Evolutionary conservation across 2,113 vertebrate genomes (phyloP).

Genomic region (Ctenodactylus gundi): DNA sequence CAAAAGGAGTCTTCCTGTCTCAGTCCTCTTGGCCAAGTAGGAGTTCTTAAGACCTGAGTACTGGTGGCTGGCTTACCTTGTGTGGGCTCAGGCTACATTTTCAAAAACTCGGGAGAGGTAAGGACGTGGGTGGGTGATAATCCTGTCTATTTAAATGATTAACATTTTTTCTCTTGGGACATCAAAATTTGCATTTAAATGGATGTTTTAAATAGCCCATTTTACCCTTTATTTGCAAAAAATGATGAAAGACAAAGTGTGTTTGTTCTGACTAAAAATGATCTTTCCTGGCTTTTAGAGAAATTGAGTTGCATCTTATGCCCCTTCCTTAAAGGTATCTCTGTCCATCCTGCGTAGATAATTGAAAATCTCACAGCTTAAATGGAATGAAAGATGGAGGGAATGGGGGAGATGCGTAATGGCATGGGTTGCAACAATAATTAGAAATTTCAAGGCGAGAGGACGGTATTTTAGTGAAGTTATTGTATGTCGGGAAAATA

Average conservation of each 20-base stretch:
- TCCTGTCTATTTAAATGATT: constrained; percentile 84
- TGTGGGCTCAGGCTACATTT: neutral
- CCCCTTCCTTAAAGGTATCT: constrained; percentile 87
- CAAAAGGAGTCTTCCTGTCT: neutral
- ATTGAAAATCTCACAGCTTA: constrained; percentile 87
- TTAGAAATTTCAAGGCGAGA: constrained; percentile 85
- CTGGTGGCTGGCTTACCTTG: neutral
- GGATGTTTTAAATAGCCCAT: constrained; percentile 88
- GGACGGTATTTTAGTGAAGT: constrained; percentile 81
- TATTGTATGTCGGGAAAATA: constrained; percentile 87
- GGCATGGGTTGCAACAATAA: constrained; percentile 82
- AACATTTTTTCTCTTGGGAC: constrained; percentile 81
- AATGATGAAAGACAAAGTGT: constrained; percentile 86
- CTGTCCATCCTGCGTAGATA: constrained; percentile 85
- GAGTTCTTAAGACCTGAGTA: neutral
- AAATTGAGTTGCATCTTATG: constrained; percentile 88
- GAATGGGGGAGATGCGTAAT: constrained; percentile 70
- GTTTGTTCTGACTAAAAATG: constrained; percentile 87
- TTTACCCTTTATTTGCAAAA: constrained; percentile 84
- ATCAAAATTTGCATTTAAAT: constrained; percentile 90
- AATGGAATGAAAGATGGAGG: constrained; percentile 80
- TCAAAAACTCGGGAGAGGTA: constrained; percentile 69
- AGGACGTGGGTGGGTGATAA: constrained; percentile 63
- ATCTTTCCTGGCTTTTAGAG: constrained; percentile 86
- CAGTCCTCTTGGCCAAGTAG: neutral